phyloP scores from a whole-genome alignment of 2,113 vertebrate genomes.

The Sinocyclocheilus anshuiensis region DNA sequence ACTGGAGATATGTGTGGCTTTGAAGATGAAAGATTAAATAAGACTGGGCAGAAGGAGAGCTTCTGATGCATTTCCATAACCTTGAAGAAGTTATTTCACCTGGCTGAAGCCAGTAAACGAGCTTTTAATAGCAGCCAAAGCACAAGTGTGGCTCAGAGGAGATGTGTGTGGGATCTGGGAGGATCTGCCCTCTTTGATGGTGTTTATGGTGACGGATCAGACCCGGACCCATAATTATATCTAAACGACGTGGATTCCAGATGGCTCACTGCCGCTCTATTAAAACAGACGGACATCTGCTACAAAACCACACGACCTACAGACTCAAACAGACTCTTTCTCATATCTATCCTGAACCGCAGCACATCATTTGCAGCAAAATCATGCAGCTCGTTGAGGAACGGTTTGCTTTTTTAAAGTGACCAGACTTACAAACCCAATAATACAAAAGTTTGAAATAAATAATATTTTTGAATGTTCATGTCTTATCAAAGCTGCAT shows the following conservation, averaged over 20 bases:
- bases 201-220: neutral
- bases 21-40: conserved; percentile 37
- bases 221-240: conserved; percentile 43
- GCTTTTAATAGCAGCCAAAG: conserved; percentile 47
- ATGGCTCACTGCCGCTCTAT: neutral
- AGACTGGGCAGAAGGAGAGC: neutral
- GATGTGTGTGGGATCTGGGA: neutral
- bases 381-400: neutral
- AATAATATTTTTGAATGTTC: too few relatives aligned
- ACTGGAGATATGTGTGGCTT: conserved; percentile 22
- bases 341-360: neutral
- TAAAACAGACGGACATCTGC: conserved; percentile 22
- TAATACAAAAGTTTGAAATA: too few relatives aligned
- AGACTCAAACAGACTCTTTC: neutral
- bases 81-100: conserved; percentile 54
- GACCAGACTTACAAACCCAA: neutral
- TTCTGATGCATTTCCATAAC: conserved; percentile 37
- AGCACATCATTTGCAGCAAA: neutral
- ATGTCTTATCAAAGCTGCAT: too few relatives aligned
- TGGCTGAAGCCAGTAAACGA: conserved; percentile 58
- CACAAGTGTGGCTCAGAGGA: conserved; percentile 1
- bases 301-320: neutral
- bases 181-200: neutral
- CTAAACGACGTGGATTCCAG: conserved; percentile 23
- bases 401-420: neutral